Evolutionary conservation across 2,113 vertebrate genomes (phyloP).

Genomic region (Heloderma charlesbogerti): DNA sequence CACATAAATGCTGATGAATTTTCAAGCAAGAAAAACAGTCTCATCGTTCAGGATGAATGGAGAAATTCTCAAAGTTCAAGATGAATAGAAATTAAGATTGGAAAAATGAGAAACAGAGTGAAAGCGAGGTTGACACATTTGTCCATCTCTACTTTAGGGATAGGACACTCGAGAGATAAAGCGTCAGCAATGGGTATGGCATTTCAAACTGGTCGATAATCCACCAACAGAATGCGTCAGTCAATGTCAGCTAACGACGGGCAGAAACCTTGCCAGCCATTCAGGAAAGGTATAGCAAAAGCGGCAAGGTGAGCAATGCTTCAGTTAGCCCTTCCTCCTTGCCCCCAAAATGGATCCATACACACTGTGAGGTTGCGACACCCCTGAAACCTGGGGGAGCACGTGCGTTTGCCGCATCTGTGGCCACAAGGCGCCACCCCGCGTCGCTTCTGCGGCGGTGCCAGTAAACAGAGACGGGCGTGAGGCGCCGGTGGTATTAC

Average conservation of each 20-base stretch:
- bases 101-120: too few relatives aligned
- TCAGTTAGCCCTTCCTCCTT: too few relatives aligned
- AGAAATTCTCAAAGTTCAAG: too few relatives aligned
- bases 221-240: not conserved
- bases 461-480: not conserved
- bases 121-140: too few relatives aligned
- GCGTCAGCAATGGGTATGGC: not conserved
- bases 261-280: not conserved
- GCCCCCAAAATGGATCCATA: not conserved
- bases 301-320: too few relatives aligned
- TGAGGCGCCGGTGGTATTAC: not conserved
- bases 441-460: rapidly evolving
- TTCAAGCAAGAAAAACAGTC: too few relatives aligned
- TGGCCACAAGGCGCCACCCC: not conserved
- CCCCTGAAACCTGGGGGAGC: not conserved
- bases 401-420: rapidly evolving
- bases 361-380: not conserved
- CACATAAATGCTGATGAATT: too few relatives aligned
- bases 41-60: too few relatives aligned
- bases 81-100: too few relatives aligned
- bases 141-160: not conserved
- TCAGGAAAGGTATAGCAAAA: too few relatives aligned
- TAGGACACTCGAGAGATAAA: too few relatives aligned
- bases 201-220: not conserved
- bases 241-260: not conserved